Evolutionary conservation across 2,888 invertebrate genomes (phyloP), one percentile per base, ranked within the genome.

Genomic region (Oxycera nigricornis): DNA sequence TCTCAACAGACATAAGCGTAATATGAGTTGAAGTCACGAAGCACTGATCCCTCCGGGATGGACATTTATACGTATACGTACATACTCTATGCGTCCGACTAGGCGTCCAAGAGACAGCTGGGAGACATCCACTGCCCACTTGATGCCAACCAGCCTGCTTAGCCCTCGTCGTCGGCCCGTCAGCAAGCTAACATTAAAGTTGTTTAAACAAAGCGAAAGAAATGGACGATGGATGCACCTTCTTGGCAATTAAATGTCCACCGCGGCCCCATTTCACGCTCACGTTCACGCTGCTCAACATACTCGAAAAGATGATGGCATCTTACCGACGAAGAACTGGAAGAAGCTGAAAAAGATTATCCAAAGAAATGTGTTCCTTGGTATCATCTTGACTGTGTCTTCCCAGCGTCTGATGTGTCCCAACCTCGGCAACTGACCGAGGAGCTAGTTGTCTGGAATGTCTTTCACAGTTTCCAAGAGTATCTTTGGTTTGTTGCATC

Each of bases 41-140:
- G 30, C 31, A 31, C 17, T 7, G 17, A 14, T 7, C 61, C 61
- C 17, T 31, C 9, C 14, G 46, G 61, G 61, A 6, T n/a, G n/a
- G n/a, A n/a, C n/a, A n/a, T n/a, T n/a, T n/a, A n/a, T n/a, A n/a
- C n/a, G n/a, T n/a, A n/a, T n/a, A n/a, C n/a, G n/a, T n/a, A n/a
- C n/a, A n/a, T n/a, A n/a, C n/a, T 61, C 31, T 30, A 61, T 61
- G 61, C 14, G 46, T 46, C 46, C 41, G 65, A 24, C 41, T n/a
- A 59, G 28, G 22, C 24, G 22, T 11, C 20, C 70, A 68, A 35
- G 70, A 70, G 70, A 70, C 70, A 70, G 35, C 20, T n/a, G 31
- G 70, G 70, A 70, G 70, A 70, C 70, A 24, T 41, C 31, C 22
- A 31, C 20, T 70, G 65, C 26, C 70, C 30, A 70, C 70, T 52